These are phyloP conservation scores for Scolanthus callimorphus DNA, from an alignment of 92 coral and sea anemone genomes.

Conservation along the genomic window DNA sequence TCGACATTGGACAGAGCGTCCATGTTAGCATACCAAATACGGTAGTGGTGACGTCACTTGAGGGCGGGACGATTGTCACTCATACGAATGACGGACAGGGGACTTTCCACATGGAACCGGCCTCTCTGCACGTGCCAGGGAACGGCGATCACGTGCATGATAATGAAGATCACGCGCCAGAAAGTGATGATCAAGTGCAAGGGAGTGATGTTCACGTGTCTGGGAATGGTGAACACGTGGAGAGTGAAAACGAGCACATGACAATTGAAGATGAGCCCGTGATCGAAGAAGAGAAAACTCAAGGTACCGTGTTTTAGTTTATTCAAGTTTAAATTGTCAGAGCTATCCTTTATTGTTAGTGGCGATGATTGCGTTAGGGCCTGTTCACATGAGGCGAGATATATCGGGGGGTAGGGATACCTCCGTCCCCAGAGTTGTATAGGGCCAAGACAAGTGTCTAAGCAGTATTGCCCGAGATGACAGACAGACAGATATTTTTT, in stretches of 20 bases:
- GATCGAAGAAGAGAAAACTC: too few species aligned
- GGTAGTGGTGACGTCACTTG: slow-evolving; percentile 84
- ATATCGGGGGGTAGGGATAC: too few species aligned
- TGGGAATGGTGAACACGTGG: slow-evolving; percentile 11
- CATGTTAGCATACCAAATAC: slow-evolving; percentile 72
- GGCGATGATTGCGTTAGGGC: too few species aligned
- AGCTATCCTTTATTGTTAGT: too few species aligned
- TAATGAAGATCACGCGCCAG: slow-evolving; percentile 21
- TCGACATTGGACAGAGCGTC: slow-evolving; percentile 62
- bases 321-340: too few species aligned
- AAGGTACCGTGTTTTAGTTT: too few species aligned
- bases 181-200: slow-evolving; percentile 15
- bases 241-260: neutral
- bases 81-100: slow-evolving; percentile 31
- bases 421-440: too few species aligned
- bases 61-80: slow-evolving; percentile 61
- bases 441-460: too few species aligned
- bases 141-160: slow-evolving; percentile 45
- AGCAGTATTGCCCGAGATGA: too few species aligned
- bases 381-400: too few species aligned
- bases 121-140: slow-evolving; percentile 32
- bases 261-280: neutral
- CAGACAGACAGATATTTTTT: too few species aligned
- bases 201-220: slow-evolving; percentile 10
- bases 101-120: slow-evolving; percentile 20